Evolutionary conservation across 2,888 invertebrate species (phyloP).

Genomic region (Caenorhabditis sulstoni): DNA sequence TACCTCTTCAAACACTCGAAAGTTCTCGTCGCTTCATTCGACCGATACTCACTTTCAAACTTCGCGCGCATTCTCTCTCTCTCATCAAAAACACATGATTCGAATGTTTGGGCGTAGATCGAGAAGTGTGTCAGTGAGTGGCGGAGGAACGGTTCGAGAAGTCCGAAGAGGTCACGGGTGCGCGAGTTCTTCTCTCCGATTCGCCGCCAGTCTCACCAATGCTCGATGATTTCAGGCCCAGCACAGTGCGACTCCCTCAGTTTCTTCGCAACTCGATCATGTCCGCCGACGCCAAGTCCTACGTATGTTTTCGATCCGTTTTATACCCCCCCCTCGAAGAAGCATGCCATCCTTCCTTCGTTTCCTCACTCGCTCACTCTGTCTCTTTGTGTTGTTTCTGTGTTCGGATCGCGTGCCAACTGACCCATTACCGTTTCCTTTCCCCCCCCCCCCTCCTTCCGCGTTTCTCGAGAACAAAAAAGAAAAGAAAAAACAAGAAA

Average conservation of each 20-base stretch:
- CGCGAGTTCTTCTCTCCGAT: background rate
- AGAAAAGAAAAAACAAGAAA: too few relatives aligned
- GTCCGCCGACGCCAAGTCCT: slow-evolving; percentile 52
- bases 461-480: too few relatives aligned
- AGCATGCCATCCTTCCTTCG: slow-evolving; percentile 42
- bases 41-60: background rate
- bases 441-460: background rate
- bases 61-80: background rate
- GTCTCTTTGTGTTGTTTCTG: background rate
- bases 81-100: background rate
- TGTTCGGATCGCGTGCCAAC: slow-evolving; percentile 20
- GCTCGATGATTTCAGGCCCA: slow-evolving; percentile 10
- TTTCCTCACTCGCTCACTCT: slow-evolving; percentile 14
- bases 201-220: background rate
- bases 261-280: slow-evolving; percentile 41
- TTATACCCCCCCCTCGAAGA: too few relatives aligned
- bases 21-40: background rate
- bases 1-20: slow-evolving; percentile 28
- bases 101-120: slow-evolving; percentile 36
- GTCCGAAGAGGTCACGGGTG: slow-evolving; percentile 34
- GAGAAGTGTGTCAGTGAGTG: slow-evolving; percentile 23
- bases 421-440: slow-evolving; percentile 32
- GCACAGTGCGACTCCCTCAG: slow-evolving; percentile 40
- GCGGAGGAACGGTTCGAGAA: slow-evolving; percentile 23
- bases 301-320: slow-evolving; percentile 27